Base-by-base conservation (phyloP, 1,140 invertebrate species). In the Heliconius melpomene region DNA sequence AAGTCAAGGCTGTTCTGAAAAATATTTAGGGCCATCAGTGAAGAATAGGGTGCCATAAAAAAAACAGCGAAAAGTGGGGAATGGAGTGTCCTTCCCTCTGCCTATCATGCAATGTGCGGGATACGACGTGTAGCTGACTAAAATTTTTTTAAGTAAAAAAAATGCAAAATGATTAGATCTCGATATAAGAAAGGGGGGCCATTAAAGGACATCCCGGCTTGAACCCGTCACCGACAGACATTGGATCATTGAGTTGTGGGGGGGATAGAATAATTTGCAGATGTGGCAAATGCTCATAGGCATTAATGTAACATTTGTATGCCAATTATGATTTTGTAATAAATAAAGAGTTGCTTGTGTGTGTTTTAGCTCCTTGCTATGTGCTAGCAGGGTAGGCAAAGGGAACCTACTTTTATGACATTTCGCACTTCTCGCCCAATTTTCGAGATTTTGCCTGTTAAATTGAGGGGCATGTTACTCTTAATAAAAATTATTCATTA, bases 191-290 rank as follows among this genome's bases (percentile, higher is more conserved):
- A 66, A 2, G 26, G 60, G 60, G 60, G 60, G 60, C 60, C 23
- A 66, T 66, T 66, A 66, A 11, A 60, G 20, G 60, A 66, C 60
- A 29, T 6, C 26, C 60, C 23, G 11, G 29, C 60, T 66, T 66
- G 26, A 29, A 29, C 26, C 60, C 23, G 60, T 66, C 60, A 66
- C 23, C 60, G 9, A 2, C 60, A 66, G 60, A 29, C 60, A 29
- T 66, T 26, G 60, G 60, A 29, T 66, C 60, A 66, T 60, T 60
- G 60, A 66, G 26, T 23, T 29, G 26, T 16, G 13, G 60, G 60
- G 57, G 60, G 60, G 60, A 66, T 66, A 66, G 60, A 66, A 26
- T 66, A 29, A n/a, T 66, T 26, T 66, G 60, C 6, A 66, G 60
- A 66, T 26, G 60, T 29, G 60, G 60, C 11, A 29, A 29, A 29